Evolutionary conservation across 2,113 vertebrate genomes (phyloP).

Genomic region (Onychostoma macrolepis): DNA sequence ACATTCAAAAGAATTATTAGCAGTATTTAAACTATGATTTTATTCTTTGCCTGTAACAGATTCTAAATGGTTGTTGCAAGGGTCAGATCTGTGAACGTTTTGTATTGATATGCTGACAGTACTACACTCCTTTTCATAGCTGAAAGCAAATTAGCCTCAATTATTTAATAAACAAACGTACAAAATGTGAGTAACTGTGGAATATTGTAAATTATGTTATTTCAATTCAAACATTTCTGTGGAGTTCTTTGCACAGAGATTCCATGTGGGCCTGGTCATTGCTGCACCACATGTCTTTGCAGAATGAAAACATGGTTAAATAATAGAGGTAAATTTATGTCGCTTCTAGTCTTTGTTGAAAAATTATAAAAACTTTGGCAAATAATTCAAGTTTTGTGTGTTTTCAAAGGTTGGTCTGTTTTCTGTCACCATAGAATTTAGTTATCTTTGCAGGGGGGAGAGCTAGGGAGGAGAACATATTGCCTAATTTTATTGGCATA

Average conservation of each 20-base stretch:
- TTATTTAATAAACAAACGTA: no score
- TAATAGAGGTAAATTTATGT: not conserved
- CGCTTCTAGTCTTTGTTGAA: not conserved
- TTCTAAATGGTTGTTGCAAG: not conserved
- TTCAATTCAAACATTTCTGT: not conserved
- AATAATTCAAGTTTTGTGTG: not conserved
- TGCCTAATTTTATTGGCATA: not conserved
- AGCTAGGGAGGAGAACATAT: not conserved
- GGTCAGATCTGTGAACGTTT: not conserved
- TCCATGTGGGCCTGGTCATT: not conserved
- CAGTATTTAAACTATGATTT: not conserved
- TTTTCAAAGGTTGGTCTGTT: slow-evolving; percentile 15
- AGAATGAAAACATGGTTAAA: slow-evolving; percentile 3
- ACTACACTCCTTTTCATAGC: not conserved
- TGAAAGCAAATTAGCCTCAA: not conserved
- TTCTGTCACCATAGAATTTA: slow-evolving; percentile 13
- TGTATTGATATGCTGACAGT: not conserved
- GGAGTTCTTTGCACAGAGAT: slow-evolving; percentile 5
- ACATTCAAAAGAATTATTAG: not conserved
- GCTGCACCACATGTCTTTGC: not conserved
- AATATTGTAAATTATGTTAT: not conserved
- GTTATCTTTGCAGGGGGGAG: not conserved
- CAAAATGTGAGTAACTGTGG: not conserved
- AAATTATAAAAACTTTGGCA: not conserved
- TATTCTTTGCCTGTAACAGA: not conserved